Evolutionary conservation across 2,888 invertebrate genomes (phyloP).

Genomic region (Bedellia somnulentella): DNA sequence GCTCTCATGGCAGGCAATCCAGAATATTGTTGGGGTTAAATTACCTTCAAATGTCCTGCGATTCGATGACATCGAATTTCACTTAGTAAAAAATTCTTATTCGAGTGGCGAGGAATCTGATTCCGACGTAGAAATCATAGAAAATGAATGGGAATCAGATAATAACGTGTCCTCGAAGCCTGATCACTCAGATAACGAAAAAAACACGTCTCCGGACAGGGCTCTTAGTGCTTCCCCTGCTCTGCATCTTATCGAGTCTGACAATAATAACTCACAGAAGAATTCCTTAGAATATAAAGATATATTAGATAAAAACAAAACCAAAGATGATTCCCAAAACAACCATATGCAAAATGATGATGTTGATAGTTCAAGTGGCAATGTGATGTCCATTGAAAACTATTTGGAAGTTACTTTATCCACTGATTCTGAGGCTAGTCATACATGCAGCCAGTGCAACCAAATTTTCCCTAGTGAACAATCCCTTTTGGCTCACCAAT

Average conservation of each 20-base stretch:
- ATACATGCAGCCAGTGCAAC: constrained; percentile 50
- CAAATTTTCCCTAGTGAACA: constrained; percentile 53
- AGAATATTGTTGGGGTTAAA: constrained; percentile 59
- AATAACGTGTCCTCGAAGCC: constrained; percentile 47
- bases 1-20: constrained; percentile 63
- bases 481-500: constrained; percentile 38
- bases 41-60: constrained; percentile 54
- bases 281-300: constrained; percentile 39
- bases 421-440: constrained; percentile 55
- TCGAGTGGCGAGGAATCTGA: constrained; percentile 53
- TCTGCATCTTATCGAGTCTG: constrained; percentile 49
- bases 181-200: constrained; percentile 52
- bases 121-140: constrained; percentile 56
- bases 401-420: constrained; percentile 55
- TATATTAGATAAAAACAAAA: constrained; percentile 38
- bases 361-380: constrained; percentile 49
- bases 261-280: constrained; percentile 47
- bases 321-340: constrained; percentile 36
- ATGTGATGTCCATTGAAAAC: constrained; percentile 56
- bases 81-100: constrained; percentile 44
- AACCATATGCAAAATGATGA: constrained; percentile 37
- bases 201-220: constrained; percentile 39
- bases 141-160: constrained; percentile 55
- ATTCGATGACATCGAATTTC: constrained; percentile 56
- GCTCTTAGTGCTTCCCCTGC: constrained; percentile 47